Evolutionary conservation across 2,888 invertebrate genomes (phyloP).

Genomic region (Tetrapedia diversipes): DNA sequence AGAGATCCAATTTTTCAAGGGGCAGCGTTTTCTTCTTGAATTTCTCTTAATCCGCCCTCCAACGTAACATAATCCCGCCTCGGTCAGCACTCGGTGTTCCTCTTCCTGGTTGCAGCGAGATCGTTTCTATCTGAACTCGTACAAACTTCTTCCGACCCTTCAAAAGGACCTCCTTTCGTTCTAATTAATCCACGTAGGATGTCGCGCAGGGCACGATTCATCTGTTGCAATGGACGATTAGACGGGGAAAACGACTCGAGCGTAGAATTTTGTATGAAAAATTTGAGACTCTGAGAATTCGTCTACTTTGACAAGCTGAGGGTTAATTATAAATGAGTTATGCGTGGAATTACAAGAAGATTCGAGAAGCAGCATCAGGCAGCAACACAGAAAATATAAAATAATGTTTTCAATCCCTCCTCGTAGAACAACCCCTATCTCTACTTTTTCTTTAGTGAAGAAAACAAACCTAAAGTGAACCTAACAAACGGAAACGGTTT

Average conservation of each 20-base stretch:
- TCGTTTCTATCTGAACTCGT: neutral
- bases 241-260: too few relatives aligned
- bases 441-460: too few relatives aligned
- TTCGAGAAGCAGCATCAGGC: too few relatives aligned
- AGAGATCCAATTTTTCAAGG: conserved; percentile 2
- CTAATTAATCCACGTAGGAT: conserved; percentile 8
- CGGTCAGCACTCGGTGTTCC: neutral
- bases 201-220: too few relatives aligned
- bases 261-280: neutral
- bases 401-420: too few relatives aligned
- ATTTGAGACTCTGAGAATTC: neutral
- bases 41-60: conserved; percentile 15
- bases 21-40: conserved; percentile 15
- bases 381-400: too few relatives aligned
- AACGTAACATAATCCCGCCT: conserved; percentile 12
- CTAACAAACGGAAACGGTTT: too few relatives aligned
- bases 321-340: too few relatives aligned
- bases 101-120: neutral
- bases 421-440: too few relatives aligned
- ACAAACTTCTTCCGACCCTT: conserved; percentile 6
- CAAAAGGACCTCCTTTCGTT: neutral
- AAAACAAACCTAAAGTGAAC: too few relatives aligned
- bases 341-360: too few relatives aligned
- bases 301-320: too few relatives aligned
- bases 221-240: neutral